Evolutionary conservation across 2,113 vertebrate species (phyloP).

Genomic region (Gymnorhina tibicen): DNA sequence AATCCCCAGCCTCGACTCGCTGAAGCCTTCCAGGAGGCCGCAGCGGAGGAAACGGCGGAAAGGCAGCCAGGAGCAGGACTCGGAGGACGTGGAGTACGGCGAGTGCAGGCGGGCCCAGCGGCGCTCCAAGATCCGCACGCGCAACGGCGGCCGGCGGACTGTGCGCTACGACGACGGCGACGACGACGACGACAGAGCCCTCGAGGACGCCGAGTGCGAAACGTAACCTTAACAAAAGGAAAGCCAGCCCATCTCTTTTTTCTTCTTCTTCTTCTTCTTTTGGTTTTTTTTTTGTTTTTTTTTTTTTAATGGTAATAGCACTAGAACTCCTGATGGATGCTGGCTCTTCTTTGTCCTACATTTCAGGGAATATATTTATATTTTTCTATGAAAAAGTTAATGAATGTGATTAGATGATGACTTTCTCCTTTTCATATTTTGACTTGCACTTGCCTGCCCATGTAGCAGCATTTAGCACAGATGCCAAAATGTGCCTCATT

Average conservation of each 20-base stretch:
- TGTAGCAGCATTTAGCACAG: conserved; percentile 73
- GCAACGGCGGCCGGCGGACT: conserved; percentile 50
- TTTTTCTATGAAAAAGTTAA: conserved; percentile 80
- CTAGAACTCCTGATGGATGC: conserved; percentile 55
- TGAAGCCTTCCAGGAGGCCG: neutral
- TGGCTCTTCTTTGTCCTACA: conserved; percentile 66
- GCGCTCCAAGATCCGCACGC: conserved; percentile 64
- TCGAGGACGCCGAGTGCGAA: neutral
- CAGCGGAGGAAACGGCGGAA: conserved; percentile 45
- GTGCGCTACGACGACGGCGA: conserved; percentile 32
- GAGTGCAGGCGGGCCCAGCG: neutral
- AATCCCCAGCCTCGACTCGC: neutral
- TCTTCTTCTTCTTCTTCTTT: neutral
- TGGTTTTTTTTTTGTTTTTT: neutral
- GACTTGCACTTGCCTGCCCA: conserved; percentile 72
- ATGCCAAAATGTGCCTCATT: conserved; percentile 76
- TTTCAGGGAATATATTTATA: conserved; percentile 83
- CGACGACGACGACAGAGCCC: conserved; percentile 24
- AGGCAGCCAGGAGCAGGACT: conserved; percentile 36
- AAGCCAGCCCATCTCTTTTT: neutral
- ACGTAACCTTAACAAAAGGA: conserved; percentile 41
- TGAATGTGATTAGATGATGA: conserved; percentile 69
- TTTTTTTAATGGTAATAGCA: conserved; percentile 18
- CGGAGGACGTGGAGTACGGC: conserved; percentile 34
- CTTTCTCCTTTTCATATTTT: conserved; percentile 66